Evolutionary conservation across 23 tunicate genomes (phyloP), one percentile per base, ranked within the genome.

Genomic region (Oikopleura dioica): DNA sequence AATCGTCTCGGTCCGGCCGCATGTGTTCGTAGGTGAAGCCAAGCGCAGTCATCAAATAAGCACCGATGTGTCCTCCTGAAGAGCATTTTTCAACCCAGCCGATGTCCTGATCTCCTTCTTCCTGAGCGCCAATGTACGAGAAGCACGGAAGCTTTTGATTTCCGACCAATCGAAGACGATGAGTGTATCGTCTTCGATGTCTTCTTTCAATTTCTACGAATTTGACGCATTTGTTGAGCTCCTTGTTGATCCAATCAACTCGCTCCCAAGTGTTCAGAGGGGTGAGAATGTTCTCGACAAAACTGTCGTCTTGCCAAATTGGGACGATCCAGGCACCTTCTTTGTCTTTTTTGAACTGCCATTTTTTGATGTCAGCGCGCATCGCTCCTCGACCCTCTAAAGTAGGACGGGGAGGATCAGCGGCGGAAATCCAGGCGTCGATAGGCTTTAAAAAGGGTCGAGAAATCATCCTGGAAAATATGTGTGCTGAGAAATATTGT

Each of bases 31-130:
- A 63, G 26, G 2, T 2, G 26, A 63, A 63, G 4, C 72, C 72
- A 24, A 63, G 33, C 5, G 72, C 72, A 4, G 72, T 63, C 72
- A 63, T 63, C 30, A 63, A 31, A 28, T 12, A 63, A 16, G 32
- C 30, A 21, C 30, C 72, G 2, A 63, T 63, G 33, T 63, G 72
- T 2, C 72, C 72, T 12, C 30, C 5, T 23, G 72, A 63, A 63
- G 72, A 63, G 33, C 72, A 63, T 63, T 63, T 63, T 63, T 63
- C 72, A 24, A 63, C 72, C 72, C 72, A 63, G 2, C 72, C 72
- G 26, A 63, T 63, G 26, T 63, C 72, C 26, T 63, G 72, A 28
- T 63, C 72, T 21, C 72, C 72, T 2, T 12, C 26, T 63, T 23
- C 2, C 26, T 63, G 30, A 23, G 26, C 5, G 33, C 72, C 72